phyloP scores from a whole-genome alignment of 2,888 invertebrate species.

The Dasypogon diadema region DNA sequence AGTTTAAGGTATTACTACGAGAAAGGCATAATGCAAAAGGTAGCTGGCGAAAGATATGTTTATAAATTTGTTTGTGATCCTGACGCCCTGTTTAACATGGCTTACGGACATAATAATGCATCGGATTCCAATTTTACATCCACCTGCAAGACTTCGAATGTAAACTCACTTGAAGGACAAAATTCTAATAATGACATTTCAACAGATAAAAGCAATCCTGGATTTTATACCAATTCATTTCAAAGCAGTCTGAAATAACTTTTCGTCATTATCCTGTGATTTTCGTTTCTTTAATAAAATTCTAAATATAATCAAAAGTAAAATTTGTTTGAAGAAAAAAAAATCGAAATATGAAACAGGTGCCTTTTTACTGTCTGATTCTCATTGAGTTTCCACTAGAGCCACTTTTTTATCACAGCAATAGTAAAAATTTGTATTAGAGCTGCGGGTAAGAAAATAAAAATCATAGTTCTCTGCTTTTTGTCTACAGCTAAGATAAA shows the following conservation, averaged over 20 bases:
- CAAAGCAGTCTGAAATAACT: conserved; percentile 5
- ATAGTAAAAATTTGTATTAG: too few species aligned
- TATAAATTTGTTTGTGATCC: conserved; percentile 98
- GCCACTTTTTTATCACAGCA: too few species aligned
- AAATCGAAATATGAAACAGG: too few species aligned
- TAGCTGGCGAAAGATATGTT: conserved; percentile 94
- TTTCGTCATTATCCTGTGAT: conserved; percentile 18
- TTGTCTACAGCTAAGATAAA: too few species aligned
- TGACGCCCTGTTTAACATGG: conserved; percentile 88
- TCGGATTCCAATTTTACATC: conserved; percentile 52
- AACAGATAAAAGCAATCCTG: neutral
- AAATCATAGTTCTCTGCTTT: too few species aligned
- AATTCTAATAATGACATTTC: neutral
- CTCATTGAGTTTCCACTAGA: too few species aligned
- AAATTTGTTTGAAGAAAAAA: too few species aligned
- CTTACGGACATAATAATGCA: conserved; percentile 69
- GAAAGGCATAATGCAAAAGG: conserved; percentile 99
- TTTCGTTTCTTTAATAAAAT: conserved; percentile 23
- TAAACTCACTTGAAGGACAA: neutral
- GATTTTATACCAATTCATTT: conserved; percentile 19
- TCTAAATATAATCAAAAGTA: too few species aligned
- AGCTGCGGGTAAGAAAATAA: too few species aligned
- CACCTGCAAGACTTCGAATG: conserved; percentile 11
- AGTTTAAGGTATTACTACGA: conserved; percentile 97
- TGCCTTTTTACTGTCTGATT: too few species aligned